Conservation (phyloP, 2,888 invertebrate species). For the Mimas tiliae region DNA sequence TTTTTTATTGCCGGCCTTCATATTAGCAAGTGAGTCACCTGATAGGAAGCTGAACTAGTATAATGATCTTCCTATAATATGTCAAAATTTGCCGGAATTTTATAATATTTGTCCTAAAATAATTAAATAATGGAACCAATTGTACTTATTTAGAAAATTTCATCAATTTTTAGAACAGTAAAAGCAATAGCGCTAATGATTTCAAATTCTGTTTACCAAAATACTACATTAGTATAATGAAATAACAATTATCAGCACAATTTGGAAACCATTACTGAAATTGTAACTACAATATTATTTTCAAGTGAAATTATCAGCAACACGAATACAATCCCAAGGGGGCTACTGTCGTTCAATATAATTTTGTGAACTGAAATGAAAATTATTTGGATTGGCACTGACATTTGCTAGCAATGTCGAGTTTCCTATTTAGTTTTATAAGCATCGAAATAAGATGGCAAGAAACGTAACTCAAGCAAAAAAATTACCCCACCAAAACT, state of each 20-base stretch:
- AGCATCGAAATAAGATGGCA: too few relatives aligned
- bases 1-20: too few relatives aligned
- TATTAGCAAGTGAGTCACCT: too few relatives aligned
- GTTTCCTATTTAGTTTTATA: background rate
- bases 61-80: too few relatives aligned
- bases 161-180: too few relatives aligned
- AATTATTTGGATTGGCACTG: constrained; percentile 19
- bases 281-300: constrained; percentile 15
- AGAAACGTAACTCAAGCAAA: too few relatives aligned
- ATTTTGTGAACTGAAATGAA: constrained; percentile 13
- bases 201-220: background rate
- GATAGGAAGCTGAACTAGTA: too few relatives aligned
- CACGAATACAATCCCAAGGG: constrained; percentile 6
- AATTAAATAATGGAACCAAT: too few relatives aligned
- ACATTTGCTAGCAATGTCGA: background rate
- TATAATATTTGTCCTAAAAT: too few relatives aligned
- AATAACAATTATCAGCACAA: constrained; percentile 14
- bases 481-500: too few relatives aligned
- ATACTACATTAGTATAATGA: constrained; percentile 12
- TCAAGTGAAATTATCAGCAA: constrained; percentile 16
- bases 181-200: background rate
- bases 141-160: too few relatives aligned
- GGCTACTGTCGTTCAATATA: background rate
- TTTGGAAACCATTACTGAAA: constrained; percentile 15
- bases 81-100: too few relatives aligned